phyloP scores from a whole-genome alignment of 2,888 invertebrate species.

The Crioceris asparagi region DNA sequence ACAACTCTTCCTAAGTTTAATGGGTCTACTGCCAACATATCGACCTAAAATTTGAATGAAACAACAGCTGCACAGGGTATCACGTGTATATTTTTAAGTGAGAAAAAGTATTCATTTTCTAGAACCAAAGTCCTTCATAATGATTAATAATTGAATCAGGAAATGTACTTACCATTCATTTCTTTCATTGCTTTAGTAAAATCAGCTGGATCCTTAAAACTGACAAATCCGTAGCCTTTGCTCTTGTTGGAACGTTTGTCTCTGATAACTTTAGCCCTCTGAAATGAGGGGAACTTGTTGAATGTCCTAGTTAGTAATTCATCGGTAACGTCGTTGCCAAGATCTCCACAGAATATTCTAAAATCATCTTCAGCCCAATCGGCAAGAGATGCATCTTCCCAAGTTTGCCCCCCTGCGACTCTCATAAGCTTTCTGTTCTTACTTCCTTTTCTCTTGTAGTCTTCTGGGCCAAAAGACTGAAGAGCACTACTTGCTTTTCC shows the following conservation, averaged over 20 bases:
- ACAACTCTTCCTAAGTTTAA: slow-evolving; percentile 91
- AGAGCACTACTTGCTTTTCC: slow-evolving; percentile 48
- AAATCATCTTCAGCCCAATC: slow-evolving; percentile 99
- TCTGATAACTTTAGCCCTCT: slow-evolving; percentile 87
- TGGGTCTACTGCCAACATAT: slow-evolving; percentile 97
- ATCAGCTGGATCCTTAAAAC: slow-evolving; percentile 95
- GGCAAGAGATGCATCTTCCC: slow-evolving; percentile 89
- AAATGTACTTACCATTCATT: slow-evolving; percentile 89
- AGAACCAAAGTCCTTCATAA: too few relatives aligned
- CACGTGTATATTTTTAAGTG: too few relatives aligned
- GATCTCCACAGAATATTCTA: slow-evolving; percentile 96
- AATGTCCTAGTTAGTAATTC: slow-evolving; percentile 94
- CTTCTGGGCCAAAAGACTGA: slow-evolving; percentile 46
- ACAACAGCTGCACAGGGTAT: too few relatives aligned
- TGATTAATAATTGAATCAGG: too few relatives aligned
- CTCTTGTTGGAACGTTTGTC: slow-evolving; percentile 97
- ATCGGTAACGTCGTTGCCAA: slow-evolving; percentile 98
- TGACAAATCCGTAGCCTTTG: slow-evolving; percentile 98
- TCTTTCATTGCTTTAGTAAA: slow-evolving; percentile 98
- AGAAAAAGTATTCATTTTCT: too few relatives aligned
- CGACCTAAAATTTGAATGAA: slow-evolving; percentile 55
- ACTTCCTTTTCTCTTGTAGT: slow-evolving; percentile 37
- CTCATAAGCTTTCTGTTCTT: slow-evolving; percentile 63
- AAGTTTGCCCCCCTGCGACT: slow-evolving; percentile 86
- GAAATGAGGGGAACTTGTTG: slow-evolving; percentile 86